Base-by-base conservation (phyloP, 2,797 vertebrate genomes). In the Lepus townsendii region DNA sequence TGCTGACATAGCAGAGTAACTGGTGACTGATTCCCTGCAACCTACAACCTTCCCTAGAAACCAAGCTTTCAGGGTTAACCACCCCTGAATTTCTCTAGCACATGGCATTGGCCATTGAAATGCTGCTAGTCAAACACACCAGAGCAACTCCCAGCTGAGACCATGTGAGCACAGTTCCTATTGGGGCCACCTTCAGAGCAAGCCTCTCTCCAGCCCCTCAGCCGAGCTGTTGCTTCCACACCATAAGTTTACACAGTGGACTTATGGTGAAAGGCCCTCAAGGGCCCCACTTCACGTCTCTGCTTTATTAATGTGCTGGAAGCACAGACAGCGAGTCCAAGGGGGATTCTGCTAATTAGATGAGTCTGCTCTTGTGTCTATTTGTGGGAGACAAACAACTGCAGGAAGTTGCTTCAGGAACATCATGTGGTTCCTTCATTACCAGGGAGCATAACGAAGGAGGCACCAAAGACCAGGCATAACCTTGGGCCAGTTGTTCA, bases 181-280 rank as follows among this genome's bases (percentile, higher is more conserved):
- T 97, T 96, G 97, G 17, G 5, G 83, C 82, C 97, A 66, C 77
- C 0, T n/a, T 89, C 85, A 91, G 77, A 91, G 97, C 75, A 20
- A 96, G 89, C 79, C 91, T 93, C 97, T 95, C 22, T 17, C 89
- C 1, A 78, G 86, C 91, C 91, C 94, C 88, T 0, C 92, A 71
- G 97, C 97, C 8, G 97, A 98, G 97, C 97, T 98, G 97, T 93
- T 96, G 96, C 97, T 96, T 97, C 95, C 97, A 98, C 96, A 97
- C 97, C 96, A 63, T 60, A 54, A 47, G 5, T 89, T 90, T 95
- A 96, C 90, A 93, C 88, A n/a, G 75, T 57, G 94, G 89, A 95
- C 95, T 92, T 90, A 78, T 73, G 91, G 91, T 84, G 42, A 88
- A 52, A 71, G 95, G 76, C 69, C 90, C 88, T 82, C 30, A 0